Percentiles rank a stretch among this genome's conserved stretches.
Conservation (phyloP, 2,113 vertebrate species). For the Neomonachus schauinslandi region DNA sequence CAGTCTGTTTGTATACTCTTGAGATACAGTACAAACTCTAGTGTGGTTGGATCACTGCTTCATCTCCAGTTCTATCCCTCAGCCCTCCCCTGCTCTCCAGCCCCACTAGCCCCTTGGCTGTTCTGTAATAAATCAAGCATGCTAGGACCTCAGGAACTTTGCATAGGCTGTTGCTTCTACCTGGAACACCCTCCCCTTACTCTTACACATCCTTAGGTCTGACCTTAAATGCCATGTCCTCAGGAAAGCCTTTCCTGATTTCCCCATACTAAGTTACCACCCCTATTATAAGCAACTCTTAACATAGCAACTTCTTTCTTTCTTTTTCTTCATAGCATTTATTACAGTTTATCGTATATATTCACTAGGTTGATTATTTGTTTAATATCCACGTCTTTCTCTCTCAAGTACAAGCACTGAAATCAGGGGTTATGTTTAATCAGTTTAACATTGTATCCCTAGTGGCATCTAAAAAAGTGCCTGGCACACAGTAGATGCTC, state of each 20-base stretch:
- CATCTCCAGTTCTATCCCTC: neutral
- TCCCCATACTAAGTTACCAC: neutral
- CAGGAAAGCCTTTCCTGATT: neutral
- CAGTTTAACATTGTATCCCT: neutral
- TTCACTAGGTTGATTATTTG: neutral
- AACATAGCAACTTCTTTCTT: neutral
- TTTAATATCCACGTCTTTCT: neutral
- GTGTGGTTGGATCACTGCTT: neutral
- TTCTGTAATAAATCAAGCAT: neutral
- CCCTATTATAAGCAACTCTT: neutral
- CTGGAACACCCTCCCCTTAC: neutral
- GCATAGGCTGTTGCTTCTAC: neutral
- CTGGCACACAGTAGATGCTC: neutral
- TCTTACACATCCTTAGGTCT: neutral
- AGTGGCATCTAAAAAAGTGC: neutral
- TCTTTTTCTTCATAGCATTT: neutral
- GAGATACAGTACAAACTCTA: no score
- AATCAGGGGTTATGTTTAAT: neutral
- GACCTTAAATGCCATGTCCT: neutral
- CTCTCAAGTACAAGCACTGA: neutral
- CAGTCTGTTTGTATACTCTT: neutral
- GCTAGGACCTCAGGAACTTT: neutral
- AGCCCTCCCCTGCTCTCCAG: neutral
- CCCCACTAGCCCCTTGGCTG: neutral
- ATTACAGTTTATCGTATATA: neutral